phyloP scores from a whole-genome alignment of 2,113 vertebrate species.

The Carlito syrichta region DNA sequence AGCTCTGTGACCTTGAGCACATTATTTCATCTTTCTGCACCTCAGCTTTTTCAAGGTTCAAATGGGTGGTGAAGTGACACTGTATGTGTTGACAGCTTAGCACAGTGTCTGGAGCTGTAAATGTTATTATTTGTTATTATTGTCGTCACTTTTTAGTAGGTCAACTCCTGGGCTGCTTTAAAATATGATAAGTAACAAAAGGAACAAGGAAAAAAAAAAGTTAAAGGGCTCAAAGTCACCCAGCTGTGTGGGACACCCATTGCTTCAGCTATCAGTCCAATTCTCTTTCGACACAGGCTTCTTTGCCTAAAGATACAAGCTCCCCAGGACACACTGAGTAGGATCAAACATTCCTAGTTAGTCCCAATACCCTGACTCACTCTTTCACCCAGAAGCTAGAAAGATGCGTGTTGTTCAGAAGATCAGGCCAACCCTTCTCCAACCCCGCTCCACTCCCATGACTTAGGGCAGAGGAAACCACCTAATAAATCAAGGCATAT shows the following conservation, averaged over 20 bases:
- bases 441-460: too few relatives aligned
- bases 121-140: not conserved
- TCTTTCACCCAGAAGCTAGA: not conserved
- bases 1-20: not conserved
- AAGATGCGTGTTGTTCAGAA: not conserved
- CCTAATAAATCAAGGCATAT: slow-evolving; percentile 30
- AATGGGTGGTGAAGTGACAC: not conserved
- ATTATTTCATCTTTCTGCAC: not conserved
- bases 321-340: not conserved
- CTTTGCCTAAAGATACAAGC: not conserved
- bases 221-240: not conserved
- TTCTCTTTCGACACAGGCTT: not conserved
- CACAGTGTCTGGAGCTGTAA: not conserved
- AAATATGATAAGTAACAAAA: not conserved
- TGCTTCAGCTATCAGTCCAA: not conserved
- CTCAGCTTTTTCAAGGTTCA: not conserved
- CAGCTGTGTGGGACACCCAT: not conserved
- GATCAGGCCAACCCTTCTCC: not conserved
- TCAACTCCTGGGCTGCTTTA: not conserved
- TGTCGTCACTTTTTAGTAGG: not conserved
- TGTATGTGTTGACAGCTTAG: not conserved
- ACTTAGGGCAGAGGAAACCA: slow-evolving; percentile 10
- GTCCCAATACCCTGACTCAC: not conserved
- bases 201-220: not conserved
- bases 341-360: not conserved